These are phyloP conservation scores for Stenoptilia bipunctidactyla DNA, from an alignment of 2,888 invertebrate species.

Conservation along the genomic window DNA sequence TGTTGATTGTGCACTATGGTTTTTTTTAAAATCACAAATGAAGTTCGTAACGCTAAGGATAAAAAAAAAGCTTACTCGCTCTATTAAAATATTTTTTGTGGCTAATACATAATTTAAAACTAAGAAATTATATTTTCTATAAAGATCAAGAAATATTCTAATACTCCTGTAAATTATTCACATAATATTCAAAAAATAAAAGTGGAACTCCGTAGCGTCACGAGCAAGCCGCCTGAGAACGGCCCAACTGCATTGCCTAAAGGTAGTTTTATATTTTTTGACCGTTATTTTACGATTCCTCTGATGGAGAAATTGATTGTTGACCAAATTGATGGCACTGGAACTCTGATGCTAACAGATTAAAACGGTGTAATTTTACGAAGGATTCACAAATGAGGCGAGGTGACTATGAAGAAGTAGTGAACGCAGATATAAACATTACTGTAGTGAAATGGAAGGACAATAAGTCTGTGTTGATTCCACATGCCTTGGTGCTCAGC, in stretches of 20 bases:
- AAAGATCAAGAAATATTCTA: too few species aligned
- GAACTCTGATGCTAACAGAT: conserved; percentile 14
- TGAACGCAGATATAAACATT: conserved; percentile 17
- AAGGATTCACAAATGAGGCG: conserved; percentile 17
- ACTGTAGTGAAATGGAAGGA: conserved; percentile 25
- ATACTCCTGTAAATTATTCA: too few species aligned
- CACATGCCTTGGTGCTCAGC: conserved; percentile 21
- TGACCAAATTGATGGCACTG: conserved; percentile 11
- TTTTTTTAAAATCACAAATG: too few species aligned
- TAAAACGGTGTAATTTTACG: conserved; percentile 15
- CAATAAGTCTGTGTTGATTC: conserved; percentile 21
- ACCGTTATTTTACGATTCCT: conserved; percentile 15
- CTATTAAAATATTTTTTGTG: too few species aligned
- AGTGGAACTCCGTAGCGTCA: too few species aligned
- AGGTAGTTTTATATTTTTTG: conserved; percentile 16
- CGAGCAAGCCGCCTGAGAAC: too few species aligned
- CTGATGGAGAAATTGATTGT: conserved; percentile 17
- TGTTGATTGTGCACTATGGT: too few species aligned
- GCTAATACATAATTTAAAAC: too few species aligned
- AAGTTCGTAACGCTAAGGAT: too few species aligned
- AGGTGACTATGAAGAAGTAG: conserved; percentile 19
- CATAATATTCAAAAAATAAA: too few species aligned
- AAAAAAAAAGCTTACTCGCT: too few species aligned
- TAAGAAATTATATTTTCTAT: too few species aligned
- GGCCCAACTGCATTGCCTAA: conserved; percentile 14